Evolutionary conservation across 2,888 invertebrate genomes (phyloP).

Genomic region (Pristionchus japonicus): DNA sequence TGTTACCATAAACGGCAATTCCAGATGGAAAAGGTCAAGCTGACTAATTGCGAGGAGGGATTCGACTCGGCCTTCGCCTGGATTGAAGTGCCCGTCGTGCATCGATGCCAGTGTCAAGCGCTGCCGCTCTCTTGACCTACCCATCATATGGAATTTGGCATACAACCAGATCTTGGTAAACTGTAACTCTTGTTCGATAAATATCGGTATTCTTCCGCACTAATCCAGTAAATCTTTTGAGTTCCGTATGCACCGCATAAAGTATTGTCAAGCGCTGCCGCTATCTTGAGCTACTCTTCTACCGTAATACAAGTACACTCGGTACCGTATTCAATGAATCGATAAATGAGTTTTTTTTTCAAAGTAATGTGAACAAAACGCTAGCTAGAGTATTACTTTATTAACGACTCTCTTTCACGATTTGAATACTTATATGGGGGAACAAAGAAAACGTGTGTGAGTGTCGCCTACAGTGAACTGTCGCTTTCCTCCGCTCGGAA

Average conservation of each 20-base stretch:
- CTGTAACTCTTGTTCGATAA: no score
- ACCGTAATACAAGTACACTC: no score
- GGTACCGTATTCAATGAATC: no score
- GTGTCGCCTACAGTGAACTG: not conserved
- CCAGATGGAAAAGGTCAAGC: not conserved
- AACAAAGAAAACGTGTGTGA: conserved; percentile 6
- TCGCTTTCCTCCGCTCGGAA: conserved; percentile 4
- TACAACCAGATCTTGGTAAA: no score
- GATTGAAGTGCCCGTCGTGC: not conserved
- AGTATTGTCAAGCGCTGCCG: no score
- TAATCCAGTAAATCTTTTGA: no score
- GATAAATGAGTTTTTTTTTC: no score
- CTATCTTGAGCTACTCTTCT: no score
- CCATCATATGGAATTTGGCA: not conserved
- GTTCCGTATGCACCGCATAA: no score
- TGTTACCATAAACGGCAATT: no score
- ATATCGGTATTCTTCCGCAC: no score
- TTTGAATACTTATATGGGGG: conserved; percentile 32
- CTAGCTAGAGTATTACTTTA: conserved; percentile 42
- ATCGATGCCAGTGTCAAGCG: not conserved
- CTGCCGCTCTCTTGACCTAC: not conserved
- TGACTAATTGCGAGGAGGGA: conserved; percentile 24
- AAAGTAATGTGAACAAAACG: no score
- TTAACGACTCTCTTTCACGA: conserved; percentile 44
- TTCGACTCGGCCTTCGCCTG: not conserved